Conservation (phyloP, 1,140 invertebrate genomes). For the Cylas formicarius region DNA sequence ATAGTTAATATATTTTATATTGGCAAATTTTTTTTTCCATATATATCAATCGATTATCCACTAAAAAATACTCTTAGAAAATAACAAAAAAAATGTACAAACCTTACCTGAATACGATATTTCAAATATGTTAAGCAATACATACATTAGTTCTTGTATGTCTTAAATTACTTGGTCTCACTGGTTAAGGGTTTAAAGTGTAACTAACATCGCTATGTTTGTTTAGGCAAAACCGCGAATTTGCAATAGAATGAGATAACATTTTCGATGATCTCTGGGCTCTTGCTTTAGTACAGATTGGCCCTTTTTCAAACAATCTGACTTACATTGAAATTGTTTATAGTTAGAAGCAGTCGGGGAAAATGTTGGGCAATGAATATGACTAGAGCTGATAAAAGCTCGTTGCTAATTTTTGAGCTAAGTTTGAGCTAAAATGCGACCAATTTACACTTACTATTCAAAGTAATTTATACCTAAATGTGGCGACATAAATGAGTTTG, state of each 20-base stretch:
- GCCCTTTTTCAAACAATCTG: not conserved
- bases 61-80: not conserved
- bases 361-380: not conserved
- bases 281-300: not conserved
- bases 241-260: not conserved
- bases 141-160: not conserved
- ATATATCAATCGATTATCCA: not conserved
- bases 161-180: constrained; percentile 15
- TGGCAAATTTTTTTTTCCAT: constrained; percentile 3
- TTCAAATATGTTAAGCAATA: not conserved
- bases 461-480: too few species aligned
- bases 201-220: not conserved
- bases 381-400: too few species aligned
- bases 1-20: constrained; percentile 3
- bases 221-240: not conserved
- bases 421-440: too few species aligned
- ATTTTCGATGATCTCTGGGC: not conserved
- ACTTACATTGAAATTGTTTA: constrained; percentile 7
- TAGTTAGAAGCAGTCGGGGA: not conserved
- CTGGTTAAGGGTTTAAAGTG: constrained; percentile 2
- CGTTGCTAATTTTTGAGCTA: too few species aligned
- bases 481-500: too few species aligned
- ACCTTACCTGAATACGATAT: not conserved
- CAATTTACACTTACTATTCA: too few species aligned
- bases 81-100: constrained; percentile 6